phyloP scores from a whole-genome alignment of 1,140 invertebrate genomes.

The Pachyrhynchus sulphureomaculatus region DNA sequence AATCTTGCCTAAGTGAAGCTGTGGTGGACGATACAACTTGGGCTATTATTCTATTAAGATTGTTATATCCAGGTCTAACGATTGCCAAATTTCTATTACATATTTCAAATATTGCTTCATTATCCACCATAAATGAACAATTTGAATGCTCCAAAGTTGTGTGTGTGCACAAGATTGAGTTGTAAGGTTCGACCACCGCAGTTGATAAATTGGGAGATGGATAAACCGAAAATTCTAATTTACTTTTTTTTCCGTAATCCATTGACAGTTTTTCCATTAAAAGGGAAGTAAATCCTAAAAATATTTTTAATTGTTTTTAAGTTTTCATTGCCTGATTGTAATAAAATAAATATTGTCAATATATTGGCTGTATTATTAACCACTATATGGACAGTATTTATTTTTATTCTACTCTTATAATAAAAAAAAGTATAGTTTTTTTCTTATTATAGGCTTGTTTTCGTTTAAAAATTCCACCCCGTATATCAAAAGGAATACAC shows the following conservation, averaged over 20 bases:
- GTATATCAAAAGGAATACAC: too few species aligned
- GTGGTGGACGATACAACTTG: constrained; percentile 79
- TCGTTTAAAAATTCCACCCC: too few species aligned
- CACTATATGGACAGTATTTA: too few species aligned
- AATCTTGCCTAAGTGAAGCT: constrained; percentile 61
- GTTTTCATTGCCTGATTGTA: too few species aligned
- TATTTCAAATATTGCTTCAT: constrained; percentile 75
- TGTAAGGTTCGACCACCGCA: constrained; percentile 74
- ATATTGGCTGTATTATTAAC: too few species aligned
- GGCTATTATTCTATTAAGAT: constrained; percentile 65
- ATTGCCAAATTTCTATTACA: constrained; percentile 67
- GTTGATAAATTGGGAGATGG: constrained; percentile 72
- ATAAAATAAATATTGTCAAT: too few species aligned
- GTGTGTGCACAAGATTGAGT: constrained; percentile 64
- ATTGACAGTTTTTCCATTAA: constrained; percentile 76
- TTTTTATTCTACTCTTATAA: too few species aligned
- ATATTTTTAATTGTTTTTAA: too few species aligned
- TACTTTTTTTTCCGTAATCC: constrained; percentile 75
- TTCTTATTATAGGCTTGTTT: too few species aligned
- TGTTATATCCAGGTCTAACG: constrained; percentile 63
- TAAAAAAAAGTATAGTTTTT: too few species aligned
- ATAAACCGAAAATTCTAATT: constrained; percentile 77
- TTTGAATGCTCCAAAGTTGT: constrained; percentile 65
- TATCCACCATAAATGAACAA: constrained; percentile 68
- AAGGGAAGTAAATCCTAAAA: constrained; percentile 70